Evolutionary conservation across 2,113 vertebrate species (phyloP), one percentile per base, ranked within the genome.

Genomic region (Ceyx melanurus): DNA sequence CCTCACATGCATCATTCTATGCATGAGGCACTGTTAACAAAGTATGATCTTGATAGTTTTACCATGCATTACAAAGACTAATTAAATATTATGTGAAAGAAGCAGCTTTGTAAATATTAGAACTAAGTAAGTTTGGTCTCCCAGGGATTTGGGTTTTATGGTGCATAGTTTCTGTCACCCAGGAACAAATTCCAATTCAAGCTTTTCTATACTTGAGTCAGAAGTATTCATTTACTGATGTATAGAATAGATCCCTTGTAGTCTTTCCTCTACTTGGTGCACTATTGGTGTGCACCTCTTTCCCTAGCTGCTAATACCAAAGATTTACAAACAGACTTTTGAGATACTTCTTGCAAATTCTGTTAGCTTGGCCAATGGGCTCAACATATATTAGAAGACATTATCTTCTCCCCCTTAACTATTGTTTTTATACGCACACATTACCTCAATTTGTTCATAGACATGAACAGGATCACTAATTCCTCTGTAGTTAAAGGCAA

Each of bases 401-500:
- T 25, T 18, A 75, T 13, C 9, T 91, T 90, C 58, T n/a, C 31
- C 15, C 45, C 20, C 25, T 50, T 74, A 81, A 40, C 51, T 53
- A 22, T 13, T 51, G 37, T 25, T 94, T 46, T 31, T 50, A 73
- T 9, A 28, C 72, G 88, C 50, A 51, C 50, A 51, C 66, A 86
- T 97, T 98, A 99, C 99, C 98, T 99, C 99, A 62, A 99, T 99
- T 98, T 99, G 98, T 95, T 99, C 99, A 96, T 98, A 99, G 86
- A 99, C 98, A 37, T 98, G 97, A 94, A 99, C 75, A 53, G 99
- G 99, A 89, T 99, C 99, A 74, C 98, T 97, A 95, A 99, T 98
- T 97, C 99, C 99, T 96, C 99, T 98, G 98, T 99, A 99, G 98
- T 99, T 99, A 98, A 99, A 99, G 98, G 99, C 99, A 97, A 99